A percentile compares a stretch with the other conserved stretches of the same genome.
phyloP scores from a whole-genome alignment of 1,140 invertebrate species.

The Rhagoletis zephyria region DNA sequence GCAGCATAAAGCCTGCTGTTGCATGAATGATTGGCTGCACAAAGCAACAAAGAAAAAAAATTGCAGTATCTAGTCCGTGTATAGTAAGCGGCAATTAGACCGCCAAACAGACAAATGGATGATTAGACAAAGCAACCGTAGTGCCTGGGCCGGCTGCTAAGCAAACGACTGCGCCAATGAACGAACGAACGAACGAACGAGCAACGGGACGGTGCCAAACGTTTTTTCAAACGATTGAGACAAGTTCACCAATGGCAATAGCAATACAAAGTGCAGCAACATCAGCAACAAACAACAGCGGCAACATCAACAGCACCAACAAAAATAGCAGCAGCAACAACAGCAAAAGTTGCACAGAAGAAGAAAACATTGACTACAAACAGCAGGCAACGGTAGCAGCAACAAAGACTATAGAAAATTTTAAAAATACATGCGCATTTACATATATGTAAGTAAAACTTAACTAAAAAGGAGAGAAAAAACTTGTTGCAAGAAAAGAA shows the following conservation, averaged over 20 bases:
- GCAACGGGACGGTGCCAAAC: not conserved
- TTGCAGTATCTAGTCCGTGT: not conserved
- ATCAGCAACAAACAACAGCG: not conserved
- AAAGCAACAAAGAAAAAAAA: not conserved
- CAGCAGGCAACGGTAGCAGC: too few relatives aligned
- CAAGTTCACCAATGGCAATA: slow-evolving; percentile 35
- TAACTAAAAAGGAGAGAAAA: not conserved
- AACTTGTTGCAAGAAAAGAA: not conserved
- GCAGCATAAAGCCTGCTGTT: not conserved
- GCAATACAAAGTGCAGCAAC: slow-evolving; percentile 11
- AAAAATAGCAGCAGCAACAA: not conserved
- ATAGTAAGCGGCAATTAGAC: not conserved
- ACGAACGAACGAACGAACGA: not conserved
- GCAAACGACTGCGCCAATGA: not conserved
- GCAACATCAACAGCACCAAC: not conserved
- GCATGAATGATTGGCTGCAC: not conserved
- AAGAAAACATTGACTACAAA: too few relatives aligned
- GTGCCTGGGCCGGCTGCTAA: not conserved
- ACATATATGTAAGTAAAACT: not conserved
- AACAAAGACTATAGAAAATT: too few relatives aligned
- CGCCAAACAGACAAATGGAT: not conserved
- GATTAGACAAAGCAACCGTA: not conserved
- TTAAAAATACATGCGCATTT: too few relatives aligned
- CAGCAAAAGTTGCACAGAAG: too few relatives aligned
- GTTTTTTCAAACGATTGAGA: slow-evolving; percentile 6